Base-by-base conservation (phyloP, 2,797 vertebrate species). In the Pangasius macronema region DNA sequence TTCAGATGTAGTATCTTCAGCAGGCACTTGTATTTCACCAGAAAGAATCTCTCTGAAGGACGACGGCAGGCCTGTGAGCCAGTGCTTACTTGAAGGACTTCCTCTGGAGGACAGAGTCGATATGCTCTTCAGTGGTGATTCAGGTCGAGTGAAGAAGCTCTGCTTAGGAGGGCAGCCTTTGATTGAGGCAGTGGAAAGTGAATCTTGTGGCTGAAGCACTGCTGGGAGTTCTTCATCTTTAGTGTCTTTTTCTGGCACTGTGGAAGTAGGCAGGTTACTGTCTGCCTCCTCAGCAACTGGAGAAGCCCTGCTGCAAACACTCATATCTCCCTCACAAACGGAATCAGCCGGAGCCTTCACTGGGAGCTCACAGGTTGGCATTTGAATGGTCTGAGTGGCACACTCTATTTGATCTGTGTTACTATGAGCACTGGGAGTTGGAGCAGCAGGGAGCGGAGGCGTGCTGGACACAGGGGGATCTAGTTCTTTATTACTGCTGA, bases 331-430 rank as follows among this genome's bases (percentile, higher is more conserved):
- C 14, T 84, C 67, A 67, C 91, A 93, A 73, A 91, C 89, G 0
- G 92, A 93, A 87, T 93, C 93, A 20, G 92, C 91, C 73, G 87
- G 59, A 0, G 90, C 92, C 73, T 89, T 91, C 10, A 93, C 91
- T 75, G 91, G 87, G 22, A 86, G 86, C 36, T 87, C 72, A 20
- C 24, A 63, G n/a, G 27, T 33, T n/a, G 42, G 18, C 20, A 61
- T 76, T 24, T 87, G 81, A 0, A 22, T 68, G 72, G 30, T 85
- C 18, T 39, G 73, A 18, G 89, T 51, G 70, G 70, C 68, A 61
- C 5, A 30, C 1, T 63, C 36, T 51, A 70, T 72, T 57, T 14
- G 81, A 49, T 11, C 8, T n/a, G 4, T n/a, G 24, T 49, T 76
- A 39, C 11, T 83, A 57, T 18, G 39, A 8, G 24, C 18, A 68